Base-by-base conservation (phyloP, 35 echinoderm and acorn worm species). In the Patiria miniata region DNA sequence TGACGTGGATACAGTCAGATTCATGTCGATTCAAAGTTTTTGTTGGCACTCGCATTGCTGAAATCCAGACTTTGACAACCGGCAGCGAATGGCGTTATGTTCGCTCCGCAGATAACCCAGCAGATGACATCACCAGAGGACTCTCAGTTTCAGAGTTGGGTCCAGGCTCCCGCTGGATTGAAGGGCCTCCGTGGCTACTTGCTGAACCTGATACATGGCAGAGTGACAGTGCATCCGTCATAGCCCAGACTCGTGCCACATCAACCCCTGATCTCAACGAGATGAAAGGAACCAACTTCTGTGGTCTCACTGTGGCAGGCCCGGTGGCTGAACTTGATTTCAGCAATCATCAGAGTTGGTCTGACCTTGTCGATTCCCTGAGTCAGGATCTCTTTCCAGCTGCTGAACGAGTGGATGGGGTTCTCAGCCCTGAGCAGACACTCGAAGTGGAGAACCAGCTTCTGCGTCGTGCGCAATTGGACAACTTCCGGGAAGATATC, bases 121-220 rank as follows among this genome's bases (percentile, higher is more conserved):
- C 87, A 73, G 93, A 94, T 42, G 59, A 79, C 8, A 89, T 89
- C 21, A 91, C 93, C 0, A 87, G 93, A 23, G 88, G 93, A 17
- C 1, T 90, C 2, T 39, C 3, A 23, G 91, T 80, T 61, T 51
- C 34, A 30, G 53, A 93, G 44, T 36, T 93, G 0, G 56, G 37
- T 3, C 8, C 1, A 1, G 53, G 65, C 0, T 82, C 79, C 18
- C 44, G 42, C 0, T 93, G 91, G 91, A 37, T 68, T 12, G 77
- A 36, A 26, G 91, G 91, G 30, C 91, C 85, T 0, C 17, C 68
- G 12, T 93, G 87, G 51, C 61, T 93, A 10, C 82, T 79, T 69
- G 58, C 1, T 14, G 40, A 58, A 29, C 23, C 17, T 1, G 19
- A 30, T 4, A 23, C 38, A 16, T 39, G 39, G 77, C 21, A 81